A percentile compares a stretch with the other conserved stretches of the same genome.
Conservation (phyloP, 2,888 invertebrate genomes). For the Drosophila flavopinicola region DNA sequence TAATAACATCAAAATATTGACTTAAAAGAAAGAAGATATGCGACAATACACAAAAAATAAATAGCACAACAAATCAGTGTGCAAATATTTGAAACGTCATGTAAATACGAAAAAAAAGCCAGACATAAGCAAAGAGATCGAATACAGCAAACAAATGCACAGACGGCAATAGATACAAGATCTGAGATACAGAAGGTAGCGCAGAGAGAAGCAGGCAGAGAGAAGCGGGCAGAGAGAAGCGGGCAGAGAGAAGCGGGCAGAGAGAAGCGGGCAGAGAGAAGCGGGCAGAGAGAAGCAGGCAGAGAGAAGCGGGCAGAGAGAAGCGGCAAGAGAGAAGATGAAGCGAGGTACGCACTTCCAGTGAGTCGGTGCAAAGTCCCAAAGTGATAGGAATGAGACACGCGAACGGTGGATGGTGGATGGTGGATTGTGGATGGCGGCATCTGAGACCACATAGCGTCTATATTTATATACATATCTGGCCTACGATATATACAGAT, state of each 20-base stretch:
- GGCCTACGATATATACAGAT: slow-evolving; percentile 58
- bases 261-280: too few relatives aligned
- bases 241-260: too few relatives aligned
- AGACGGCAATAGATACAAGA: slow-evolving; percentile 36
- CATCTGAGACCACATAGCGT: slow-evolving; percentile 17
- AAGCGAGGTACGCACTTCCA: slow-evolving; percentile 35
- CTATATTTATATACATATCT: slow-evolving; percentile 37
- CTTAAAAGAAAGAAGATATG: background rate
- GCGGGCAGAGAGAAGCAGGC: too few relatives aligned
- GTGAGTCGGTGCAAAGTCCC: slow-evolving; percentile 54
- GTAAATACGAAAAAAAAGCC: slow-evolving; percentile 16
- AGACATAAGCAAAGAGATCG: slow-evolving; percentile 23
- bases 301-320: too few relatives aligned
- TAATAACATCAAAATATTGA: too few relatives aligned
- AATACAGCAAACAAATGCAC: slow-evolving; percentile 51
- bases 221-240: too few relatives aligned
- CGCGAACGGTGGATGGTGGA: slow-evolving; percentile 25
- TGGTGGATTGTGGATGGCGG: slow-evolving; percentile 11
- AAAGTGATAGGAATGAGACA: background rate
- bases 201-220: too few relatives aligned
- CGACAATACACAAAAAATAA: background rate
- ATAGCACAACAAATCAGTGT: slow-evolving; percentile 3
- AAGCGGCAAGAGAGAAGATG: too few relatives aligned
- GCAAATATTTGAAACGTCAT: slow-evolving; percentile 41
- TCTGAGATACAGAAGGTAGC: slow-evolving; percentile 2